Evolutionary conservation across 23 tunicate genomes (phyloP).

Genomic region (Oikopleura vanhoeffeni): DNA sequence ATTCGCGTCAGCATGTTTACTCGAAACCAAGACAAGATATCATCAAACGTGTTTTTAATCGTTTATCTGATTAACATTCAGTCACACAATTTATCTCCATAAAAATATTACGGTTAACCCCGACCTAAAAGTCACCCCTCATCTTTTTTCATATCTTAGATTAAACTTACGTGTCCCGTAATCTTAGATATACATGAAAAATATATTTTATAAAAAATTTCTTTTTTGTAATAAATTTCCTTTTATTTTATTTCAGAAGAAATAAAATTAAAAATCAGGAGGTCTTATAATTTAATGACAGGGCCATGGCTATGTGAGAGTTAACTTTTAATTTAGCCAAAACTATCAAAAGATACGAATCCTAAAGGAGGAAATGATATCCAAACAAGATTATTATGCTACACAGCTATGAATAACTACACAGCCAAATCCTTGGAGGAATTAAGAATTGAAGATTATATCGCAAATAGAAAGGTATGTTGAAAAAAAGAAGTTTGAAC

Average conservation of each 20-base stretch:
- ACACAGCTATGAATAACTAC: conserved; percentile 86
- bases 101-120: no score
- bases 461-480: conserved; percentile 49
- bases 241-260: not conserved
- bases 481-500: not conserved
- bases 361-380: conserved; percentile 16
- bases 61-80: no score
- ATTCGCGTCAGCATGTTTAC: no score
- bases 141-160: no score
- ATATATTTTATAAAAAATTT: no score
- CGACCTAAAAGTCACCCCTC: no score
- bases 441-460: conserved; percentile 54
- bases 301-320: not conserved
- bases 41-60: no score
- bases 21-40: no score
- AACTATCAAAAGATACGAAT: not conserved
- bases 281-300: not conserved
- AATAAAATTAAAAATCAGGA: not conserved
- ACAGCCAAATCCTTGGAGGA: conserved; percentile 73
- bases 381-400: conserved; percentile 48
- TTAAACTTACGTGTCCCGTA: no score
- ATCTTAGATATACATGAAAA: no score
- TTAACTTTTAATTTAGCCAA: not conserved
- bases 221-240: no score
- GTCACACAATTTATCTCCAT: no score